phyloP scores from a whole-genome alignment of 2,888 invertebrate genomes.

The Anticlea derivata region DNA sequence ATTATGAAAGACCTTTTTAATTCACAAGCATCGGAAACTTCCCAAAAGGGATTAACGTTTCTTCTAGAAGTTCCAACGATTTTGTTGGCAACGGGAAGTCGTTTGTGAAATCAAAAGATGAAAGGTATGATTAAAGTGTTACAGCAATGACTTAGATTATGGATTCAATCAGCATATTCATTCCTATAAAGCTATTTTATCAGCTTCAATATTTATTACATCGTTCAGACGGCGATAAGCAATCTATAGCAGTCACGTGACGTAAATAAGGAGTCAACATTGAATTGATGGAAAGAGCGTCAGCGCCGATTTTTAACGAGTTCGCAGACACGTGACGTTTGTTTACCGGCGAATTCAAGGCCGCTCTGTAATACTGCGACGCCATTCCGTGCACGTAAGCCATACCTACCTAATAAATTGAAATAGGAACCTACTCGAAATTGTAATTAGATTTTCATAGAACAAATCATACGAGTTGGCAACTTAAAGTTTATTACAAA shows the following conservation, averaged over 20 bases:
- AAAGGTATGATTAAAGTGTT: not conserved
- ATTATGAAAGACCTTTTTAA: slow-evolving; percentile 72
- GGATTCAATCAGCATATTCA: slow-evolving; percentile 9
- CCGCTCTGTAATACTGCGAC: slow-evolving; percentile 70
- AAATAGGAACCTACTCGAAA: slow-evolving; percentile 31
- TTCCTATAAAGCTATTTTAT: slow-evolving; percentile 6
- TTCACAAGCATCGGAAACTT: slow-evolving; percentile 59
- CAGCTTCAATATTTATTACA: slow-evolving; percentile 7
- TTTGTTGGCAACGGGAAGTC: slow-evolving; percentile 5
- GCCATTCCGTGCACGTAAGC: slow-evolving; percentile 62
- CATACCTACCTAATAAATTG: slow-evolving; percentile 42
- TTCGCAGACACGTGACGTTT: slow-evolving; percentile 67
- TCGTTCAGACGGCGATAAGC: slow-evolving; percentile 20
- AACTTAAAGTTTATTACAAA: not conserved
- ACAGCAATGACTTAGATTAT: not conserved
- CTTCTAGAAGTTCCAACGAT: slow-evolving; percentile 6
- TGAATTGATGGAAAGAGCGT: slow-evolving; percentile 45
- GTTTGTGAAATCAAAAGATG: not conserved
- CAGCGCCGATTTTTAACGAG: slow-evolving; percentile 49
- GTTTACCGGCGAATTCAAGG: slow-evolving; percentile 74
- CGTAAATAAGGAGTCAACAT: slow-evolving; percentile 39
- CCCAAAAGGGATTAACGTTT: slow-evolving; percentile 34
- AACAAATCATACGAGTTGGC: slow-evolving; percentile 28
- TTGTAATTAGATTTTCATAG: slow-evolving; percentile 12
- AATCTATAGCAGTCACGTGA: slow-evolving; percentile 25